Evolutionary conservation across 2,797 vertebrate genomes (phyloP).

Genomic region (Sebastes iracundus): DNA sequence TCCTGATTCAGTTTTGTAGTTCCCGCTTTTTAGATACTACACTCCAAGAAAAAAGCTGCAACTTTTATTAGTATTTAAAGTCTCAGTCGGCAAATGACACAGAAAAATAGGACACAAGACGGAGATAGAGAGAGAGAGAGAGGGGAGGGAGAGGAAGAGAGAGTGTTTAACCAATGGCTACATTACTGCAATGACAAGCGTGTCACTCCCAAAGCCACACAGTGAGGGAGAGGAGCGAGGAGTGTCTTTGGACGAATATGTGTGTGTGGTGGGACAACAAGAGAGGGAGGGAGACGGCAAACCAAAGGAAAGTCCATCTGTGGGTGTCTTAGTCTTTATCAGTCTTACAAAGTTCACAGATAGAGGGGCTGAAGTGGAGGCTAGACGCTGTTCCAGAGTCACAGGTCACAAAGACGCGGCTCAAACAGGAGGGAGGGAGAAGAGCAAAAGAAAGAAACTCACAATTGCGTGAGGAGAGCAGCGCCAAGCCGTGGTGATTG

Average conservation of each 20-base stretch:
- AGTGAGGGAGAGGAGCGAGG: constrained; percentile 29
- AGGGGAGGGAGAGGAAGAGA: constrained; percentile 44
- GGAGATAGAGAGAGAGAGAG: constrained; percentile 32
- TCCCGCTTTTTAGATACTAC: constrained; percentile 37
- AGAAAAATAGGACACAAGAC: constrained; percentile 25
- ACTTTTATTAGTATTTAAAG: constrained; percentile 56
- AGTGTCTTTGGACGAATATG: constrained; percentile 41
- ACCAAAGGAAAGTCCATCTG: constrained; percentile 76
- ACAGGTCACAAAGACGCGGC: constrained; percentile 80
- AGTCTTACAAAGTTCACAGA: constrained; percentile 91
- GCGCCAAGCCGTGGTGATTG: constrained; percentile 61
- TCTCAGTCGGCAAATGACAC: constrained; percentile 26
- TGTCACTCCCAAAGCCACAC: constrained; percentile 76
- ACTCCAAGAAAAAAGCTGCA: constrained; percentile 38
- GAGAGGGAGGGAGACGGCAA: constrained; percentile 41
- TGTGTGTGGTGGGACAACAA: constrained; percentile 16
- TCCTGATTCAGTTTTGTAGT: constrained; percentile 47
- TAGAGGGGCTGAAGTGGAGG: constrained; percentile 82
- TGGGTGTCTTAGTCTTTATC: constrained; percentile 80
- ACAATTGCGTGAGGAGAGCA: constrained; percentile 35
- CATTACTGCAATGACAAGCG: constrained; percentile 73
- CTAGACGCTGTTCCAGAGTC: constrained; percentile 77
- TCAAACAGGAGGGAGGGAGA: constrained; percentile 60
- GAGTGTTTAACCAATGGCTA: constrained; percentile 59
- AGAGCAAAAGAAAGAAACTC: neutral